Evolutionary conservation across 2,797 vertebrate genomes (phyloP).

Genomic region (Telmatherina bonti): DNA sequence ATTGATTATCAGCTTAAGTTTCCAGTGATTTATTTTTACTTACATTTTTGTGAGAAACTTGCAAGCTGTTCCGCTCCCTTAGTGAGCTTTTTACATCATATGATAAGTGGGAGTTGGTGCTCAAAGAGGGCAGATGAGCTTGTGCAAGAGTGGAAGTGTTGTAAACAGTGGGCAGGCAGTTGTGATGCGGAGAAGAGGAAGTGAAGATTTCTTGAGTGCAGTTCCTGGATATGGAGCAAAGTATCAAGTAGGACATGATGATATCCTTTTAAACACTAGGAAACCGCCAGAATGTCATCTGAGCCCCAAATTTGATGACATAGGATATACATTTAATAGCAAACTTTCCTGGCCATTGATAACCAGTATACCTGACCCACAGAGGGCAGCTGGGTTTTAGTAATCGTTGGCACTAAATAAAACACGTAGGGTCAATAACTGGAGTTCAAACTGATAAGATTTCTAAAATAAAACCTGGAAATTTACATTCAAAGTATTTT

Average conservation of each 20-base stretch:
- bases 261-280: slow-evolving; percentile 15
- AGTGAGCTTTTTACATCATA: slow-evolving; percentile 51
- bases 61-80: slow-evolving; percentile 26
- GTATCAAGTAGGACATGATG: slow-evolving; percentile 57
- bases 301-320: too few relatives aligned
- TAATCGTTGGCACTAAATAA: not conserved
- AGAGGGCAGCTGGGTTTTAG: not conserved
- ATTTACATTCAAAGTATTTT: not conserved
- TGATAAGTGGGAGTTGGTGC: slow-evolving; percentile 63
- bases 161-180: slow-evolving; percentile 55
- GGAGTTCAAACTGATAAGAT: not conserved
- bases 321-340: slow-evolving; percentile 7
- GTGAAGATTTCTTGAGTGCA: slow-evolving; percentile 52
- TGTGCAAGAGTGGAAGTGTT: slow-evolving; percentile 58
- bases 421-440: not conserved
- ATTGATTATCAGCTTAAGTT: slow-evolving; percentile 45
- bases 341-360: slow-evolving; percentile 1
- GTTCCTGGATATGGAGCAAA: slow-evolving; percentile 32
- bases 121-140: slow-evolving; percentile 60
- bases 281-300: slow-evolving; percentile 33
- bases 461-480: not conserved
- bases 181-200: slow-evolving; percentile 51
- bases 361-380: slow-evolving; percentile 6
- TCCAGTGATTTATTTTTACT: slow-evolving; percentile 43
- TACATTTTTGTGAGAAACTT: slow-evolving; percentile 24